Evolutionary conservation across 2,113 vertebrate species (phyloP), one percentile per base, ranked within the genome.

Genomic region (Bagarius yarrelli): DNA sequence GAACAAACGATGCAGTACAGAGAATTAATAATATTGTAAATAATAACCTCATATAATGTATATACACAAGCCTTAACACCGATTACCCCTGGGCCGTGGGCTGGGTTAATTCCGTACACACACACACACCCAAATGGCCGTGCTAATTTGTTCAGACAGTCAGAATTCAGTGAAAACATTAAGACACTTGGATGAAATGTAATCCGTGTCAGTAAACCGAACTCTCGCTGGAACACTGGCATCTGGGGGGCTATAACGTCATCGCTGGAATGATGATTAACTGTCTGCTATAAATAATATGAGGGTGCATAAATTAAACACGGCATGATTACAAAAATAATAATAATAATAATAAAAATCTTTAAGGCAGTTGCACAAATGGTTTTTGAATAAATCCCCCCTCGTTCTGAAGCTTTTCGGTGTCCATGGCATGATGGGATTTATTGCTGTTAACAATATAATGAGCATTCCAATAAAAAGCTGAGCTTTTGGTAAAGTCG

Each of bases 181-280:
- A 16, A 50, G 8, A 76, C 34, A 27, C 36, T 19, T 50, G 57
- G n/a, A 61, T 6, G 14, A 71, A 69, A 56, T n/a, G 27, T 13
- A 56, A 27, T 27, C 8, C 36, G 18, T 4, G 76, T 44, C 32
- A 70, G 78, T 18, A 59, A 59, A 59, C 34, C 53, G 88, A 91
- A 89, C 86, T 88, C 91, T 92, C 92, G 93, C 71, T 15, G 88
- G 89, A 90, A 92, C 93, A 90, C 91, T 93, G 89, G 92, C 87
- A 88, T 90, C 90, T 93, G 86, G 87, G 93, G 80, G 93, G 81
- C 81, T 87, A 47, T 88, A 87, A 80, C 81, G 87, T 83, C 87
- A 78, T 94, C 91, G 92, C 93, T 96, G 95, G 95, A 95, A 95
- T 94, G 92, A 93, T 94, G 95, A 96, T 93, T 92, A 87, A 90